Percentiles rank a stretch among this genome's conserved stretches.
Evolutionary conservation across 1,140 invertebrate species (phyloP).

Genomic region (Rhagoletis pomonella): DNA sequence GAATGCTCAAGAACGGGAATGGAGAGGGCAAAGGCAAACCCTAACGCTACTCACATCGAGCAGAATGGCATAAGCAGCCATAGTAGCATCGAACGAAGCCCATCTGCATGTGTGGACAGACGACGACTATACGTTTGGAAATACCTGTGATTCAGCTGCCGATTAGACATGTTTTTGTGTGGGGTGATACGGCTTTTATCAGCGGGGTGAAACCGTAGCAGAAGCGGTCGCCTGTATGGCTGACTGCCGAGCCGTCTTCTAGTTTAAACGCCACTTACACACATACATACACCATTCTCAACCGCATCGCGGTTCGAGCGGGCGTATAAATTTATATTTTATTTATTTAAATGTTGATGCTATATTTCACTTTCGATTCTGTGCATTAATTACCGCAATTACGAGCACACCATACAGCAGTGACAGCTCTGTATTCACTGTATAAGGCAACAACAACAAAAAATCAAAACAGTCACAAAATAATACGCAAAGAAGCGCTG

Average conservation of each 20-base stretch:
- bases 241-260: conserved; percentile 6
- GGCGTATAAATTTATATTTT: conserved; percentile 44
- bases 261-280: not conserved
- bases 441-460: not conserved
- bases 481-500: conserved; percentile 15
- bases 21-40: not conserved
- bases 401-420: not conserved
- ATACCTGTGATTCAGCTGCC: not conserved
- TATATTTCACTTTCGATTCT: conserved; percentile 52
- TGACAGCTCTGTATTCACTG: not conserved
- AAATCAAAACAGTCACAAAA: not conserved
- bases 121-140: not conserved
- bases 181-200: not conserved
- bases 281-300: not conserved
- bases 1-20: not conserved
- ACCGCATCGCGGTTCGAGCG: conserved; percentile 9
- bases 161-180: not conserved
- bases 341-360: conserved; percentile 44
- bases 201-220: not conserved
- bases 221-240: not conserved
- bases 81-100: not conserved
- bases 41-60: not conserved
- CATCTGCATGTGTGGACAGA: not conserved
- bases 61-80: not conserved
- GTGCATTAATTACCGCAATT: conserved; percentile 45